Conservation (phyloP, 2,888 invertebrate species). For the Cryptops parisi region DNA sequence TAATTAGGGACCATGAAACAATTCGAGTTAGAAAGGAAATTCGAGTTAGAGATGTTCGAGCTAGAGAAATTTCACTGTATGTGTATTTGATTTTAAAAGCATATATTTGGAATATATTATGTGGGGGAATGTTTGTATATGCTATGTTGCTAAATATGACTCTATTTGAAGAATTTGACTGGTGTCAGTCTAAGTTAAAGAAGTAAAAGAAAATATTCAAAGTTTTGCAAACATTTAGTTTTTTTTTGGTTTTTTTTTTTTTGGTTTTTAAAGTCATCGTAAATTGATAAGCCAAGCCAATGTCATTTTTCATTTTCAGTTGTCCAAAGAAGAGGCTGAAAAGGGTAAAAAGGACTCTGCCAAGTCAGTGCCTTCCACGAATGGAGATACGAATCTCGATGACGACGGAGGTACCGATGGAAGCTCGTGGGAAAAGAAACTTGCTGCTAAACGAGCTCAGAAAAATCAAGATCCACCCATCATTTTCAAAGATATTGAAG, state of each 20-base stretch:
- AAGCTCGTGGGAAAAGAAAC: slow-evolving; percentile 3
- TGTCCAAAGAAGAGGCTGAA: neutral
- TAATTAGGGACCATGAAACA: too few relatives aligned
- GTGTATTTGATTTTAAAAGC: too few relatives aligned
- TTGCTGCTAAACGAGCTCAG: slow-evolving; percentile 15
- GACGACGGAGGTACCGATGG: slow-evolving; percentile 3
- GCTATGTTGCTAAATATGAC: too few relatives aligned
- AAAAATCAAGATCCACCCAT: slow-evolving; percentile 23
- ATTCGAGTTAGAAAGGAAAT: too few relatives aligned
- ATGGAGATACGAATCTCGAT: slow-evolving; percentile 8
- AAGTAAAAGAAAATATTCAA: neutral
- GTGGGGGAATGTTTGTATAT: too few relatives aligned
- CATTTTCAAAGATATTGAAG: slow-evolving; percentile 23
- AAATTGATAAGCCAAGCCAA: neutral
- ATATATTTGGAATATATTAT: too few relatives aligned
- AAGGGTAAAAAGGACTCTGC: neutral
- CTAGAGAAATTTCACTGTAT: too few relatives aligned
- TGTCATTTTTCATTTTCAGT: neutral
- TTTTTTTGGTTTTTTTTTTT: neutral
- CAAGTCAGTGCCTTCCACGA: neutral
- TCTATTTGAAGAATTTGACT: neutral
- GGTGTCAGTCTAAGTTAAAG: neutral
- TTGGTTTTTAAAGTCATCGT: neutral
- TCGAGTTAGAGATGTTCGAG: too few relatives aligned
- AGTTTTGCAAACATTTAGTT: neutral